Evolutionary conservation across 2,797 vertebrate genomes (phyloP), one percentile per base, ranked within the genome.

Genomic region (Takifugu rubripes): DNA sequence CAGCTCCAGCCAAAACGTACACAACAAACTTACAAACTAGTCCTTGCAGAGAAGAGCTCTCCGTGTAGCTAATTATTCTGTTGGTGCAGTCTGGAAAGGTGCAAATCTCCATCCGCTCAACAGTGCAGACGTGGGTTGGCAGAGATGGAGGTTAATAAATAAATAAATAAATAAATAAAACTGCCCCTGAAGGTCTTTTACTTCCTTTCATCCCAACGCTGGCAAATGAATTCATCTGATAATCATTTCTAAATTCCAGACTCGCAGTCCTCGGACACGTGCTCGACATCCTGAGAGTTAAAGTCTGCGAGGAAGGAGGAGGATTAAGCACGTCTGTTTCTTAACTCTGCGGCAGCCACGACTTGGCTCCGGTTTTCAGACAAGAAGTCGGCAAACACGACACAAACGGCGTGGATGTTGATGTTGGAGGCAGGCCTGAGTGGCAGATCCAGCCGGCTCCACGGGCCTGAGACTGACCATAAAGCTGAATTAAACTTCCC

Each of bases 251-350:
- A 40, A 53, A 61, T 56, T 48, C 56, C 16, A 52, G 24, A 56
- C 49, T 8, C 42, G 42, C 29, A 56, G 55, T 66, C 45, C 27
- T 66, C 48, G 59, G 36, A 55, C 50, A 56, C 29, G 51, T 14
- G 15, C 29, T 42, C 36, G 17, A 36, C 52, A 52, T 58, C 52
- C 53, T 33, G 49, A 60, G 67, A 16, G 26, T 49, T 52, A 36
- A 15, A 60, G 21, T 6, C 27, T 64, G 67, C 68, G 72, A 73
- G 73, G 31, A 67, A 62, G 49, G 46, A 51, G 57, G 65, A 44
- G 43, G n/a, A 44, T 17, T 14, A 10, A 66, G 78, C 66, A 68
- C 52, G 57, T 68, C 54, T 68, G 21, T 67, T 61, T 33, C 53
- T 52, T 44, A 70, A 75, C 52, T 67, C 58, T 40, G 43, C n/a